These are phyloP conservation scores for Gopherus evgoodei DNA, from an alignment of 2,113 vertebrate species.

Conservation along the genomic window DNA sequence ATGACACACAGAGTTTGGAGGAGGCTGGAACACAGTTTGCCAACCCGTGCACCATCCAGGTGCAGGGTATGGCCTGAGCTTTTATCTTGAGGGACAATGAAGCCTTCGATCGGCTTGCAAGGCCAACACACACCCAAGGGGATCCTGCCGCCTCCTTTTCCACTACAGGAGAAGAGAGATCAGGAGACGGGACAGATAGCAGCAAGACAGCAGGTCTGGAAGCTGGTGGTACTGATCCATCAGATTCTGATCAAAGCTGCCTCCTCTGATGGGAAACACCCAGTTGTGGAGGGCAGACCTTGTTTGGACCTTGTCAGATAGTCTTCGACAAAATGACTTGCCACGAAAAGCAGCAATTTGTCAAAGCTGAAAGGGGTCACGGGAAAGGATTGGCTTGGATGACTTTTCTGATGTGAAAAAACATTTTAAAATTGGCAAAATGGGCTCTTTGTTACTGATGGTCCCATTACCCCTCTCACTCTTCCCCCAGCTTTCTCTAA, in stretches of 20 bases:
- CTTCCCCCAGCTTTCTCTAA: neutral
- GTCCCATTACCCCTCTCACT: neutral
- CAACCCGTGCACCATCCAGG: neutral
- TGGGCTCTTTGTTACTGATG: neutral
- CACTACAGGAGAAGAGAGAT: neutral
- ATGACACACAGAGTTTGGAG: neutral
- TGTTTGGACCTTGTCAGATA: neutral
- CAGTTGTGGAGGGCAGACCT: neutral
- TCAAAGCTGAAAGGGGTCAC: neutral
- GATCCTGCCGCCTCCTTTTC: neutral
- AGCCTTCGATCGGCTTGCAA: neutral
- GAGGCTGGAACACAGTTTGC: neutral
- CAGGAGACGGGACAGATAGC: neutral
- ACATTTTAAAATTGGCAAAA: too few relatives aligned
- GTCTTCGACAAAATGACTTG: neutral
- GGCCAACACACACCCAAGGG: neutral
- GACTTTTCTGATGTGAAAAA: too few relatives aligned
- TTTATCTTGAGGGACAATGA: neutral
- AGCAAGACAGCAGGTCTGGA: neutral
- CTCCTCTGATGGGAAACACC: neutral
- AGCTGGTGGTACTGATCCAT: neutral
- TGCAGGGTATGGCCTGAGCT: neutral
- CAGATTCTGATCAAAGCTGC: neutral
- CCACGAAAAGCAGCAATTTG: neutral
- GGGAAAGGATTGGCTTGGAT: too few relatives aligned